Evolutionary conservation across 2,888 invertebrate species (phyloP).

Genomic region (Phalera bucephala): DNA sequence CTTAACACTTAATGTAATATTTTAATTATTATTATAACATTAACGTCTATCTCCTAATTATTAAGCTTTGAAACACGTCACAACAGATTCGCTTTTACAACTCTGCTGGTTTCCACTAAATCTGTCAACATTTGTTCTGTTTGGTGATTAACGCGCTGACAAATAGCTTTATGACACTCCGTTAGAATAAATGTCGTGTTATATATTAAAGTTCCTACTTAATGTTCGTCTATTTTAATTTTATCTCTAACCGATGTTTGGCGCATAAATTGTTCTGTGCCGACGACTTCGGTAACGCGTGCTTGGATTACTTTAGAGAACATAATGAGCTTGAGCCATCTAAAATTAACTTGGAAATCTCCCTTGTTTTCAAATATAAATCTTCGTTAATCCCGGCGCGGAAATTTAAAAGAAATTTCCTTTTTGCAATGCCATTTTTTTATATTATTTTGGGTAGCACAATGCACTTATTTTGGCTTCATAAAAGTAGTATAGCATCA

Average conservation of each 20-base stretch:
- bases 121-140: conserved; percentile 67
- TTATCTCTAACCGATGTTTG: conserved; percentile 46
- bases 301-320: conserved; percentile 51
- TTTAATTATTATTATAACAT: conserved; percentile 33
- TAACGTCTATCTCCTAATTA: conserved; percentile 38
- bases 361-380: conserved; percentile 57
- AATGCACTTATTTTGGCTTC: conserved; percentile 40
- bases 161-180: conserved; percentile 69
- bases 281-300: conserved; percentile 43
- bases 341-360: conserved; percentile 57
- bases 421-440: conserved; percentile 50
- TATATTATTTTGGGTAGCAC: conserved; percentile 43
- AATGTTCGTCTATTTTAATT: conserved; percentile 61
- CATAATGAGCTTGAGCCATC: conserved; percentile 53
- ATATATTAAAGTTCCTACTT: conserved; percentile 58
- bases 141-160: conserved; percentile 71
- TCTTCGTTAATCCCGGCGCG: conserved; percentile 53
- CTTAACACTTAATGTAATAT: conserved; percentile 47
- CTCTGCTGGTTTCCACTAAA: conserved; percentile 58
- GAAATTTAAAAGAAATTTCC: conserved; percentile 57
- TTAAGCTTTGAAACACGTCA: conserved; percentile 51
- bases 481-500: conserved; percentile 51
- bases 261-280: conserved; percentile 51
- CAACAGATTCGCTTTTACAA: conserved; percentile 51
- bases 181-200: conserved; percentile 61